Percentiles rank a stretch among this genome's conserved stretches.
These are phyloP conservation scores for Oscheius myriophilus DNA, from an alignment of 2,888 invertebrate genomes.

Conservation along the genomic window DNA sequence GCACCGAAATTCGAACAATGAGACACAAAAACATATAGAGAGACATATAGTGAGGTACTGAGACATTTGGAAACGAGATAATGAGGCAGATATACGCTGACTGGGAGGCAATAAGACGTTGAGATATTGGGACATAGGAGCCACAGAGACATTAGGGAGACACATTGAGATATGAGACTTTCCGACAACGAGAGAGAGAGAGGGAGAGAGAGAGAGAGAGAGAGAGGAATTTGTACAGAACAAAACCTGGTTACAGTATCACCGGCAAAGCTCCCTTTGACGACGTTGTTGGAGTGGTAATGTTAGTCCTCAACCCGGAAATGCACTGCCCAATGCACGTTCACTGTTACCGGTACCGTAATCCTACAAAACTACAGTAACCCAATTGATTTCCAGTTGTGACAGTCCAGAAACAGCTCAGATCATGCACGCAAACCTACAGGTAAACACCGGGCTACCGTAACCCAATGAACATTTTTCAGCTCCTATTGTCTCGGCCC, in stretches of 20 bases:
- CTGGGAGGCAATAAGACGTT: no score
- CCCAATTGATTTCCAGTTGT: conserved; percentile 56
- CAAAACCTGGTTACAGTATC: conserved; percentile 81
- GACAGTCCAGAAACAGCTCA: conserved; percentile 92
- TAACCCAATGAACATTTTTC: conserved; percentile 72
- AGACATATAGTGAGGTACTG: no score
- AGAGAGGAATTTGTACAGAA: no score
- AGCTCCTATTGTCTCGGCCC: conserved; percentile 82
- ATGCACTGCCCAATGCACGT: conserved; percentile 94
- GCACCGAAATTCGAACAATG: no score
- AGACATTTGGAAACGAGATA: no score
- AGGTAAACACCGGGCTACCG: conserved; percentile 25
- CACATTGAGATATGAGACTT: no score
- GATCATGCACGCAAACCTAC: conserved; percentile 81
- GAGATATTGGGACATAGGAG: no score
- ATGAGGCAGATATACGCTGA: no score
- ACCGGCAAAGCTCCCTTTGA: conserved; percentile 79
- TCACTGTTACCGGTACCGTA: conserved; percentile 83
- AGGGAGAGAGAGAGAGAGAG: no score
- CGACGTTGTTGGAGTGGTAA: conserved; percentile 91
- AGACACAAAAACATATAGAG: no score
- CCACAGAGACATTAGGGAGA: no score
- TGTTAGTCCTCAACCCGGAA: conserved; percentile 90
- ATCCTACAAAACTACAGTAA: background rate
- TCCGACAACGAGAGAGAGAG: no score